Evolutionary conservation across 1,140 invertebrate genomes (phyloP).

Genomic region (Trichomalopsis sarcophagae): DNA sequence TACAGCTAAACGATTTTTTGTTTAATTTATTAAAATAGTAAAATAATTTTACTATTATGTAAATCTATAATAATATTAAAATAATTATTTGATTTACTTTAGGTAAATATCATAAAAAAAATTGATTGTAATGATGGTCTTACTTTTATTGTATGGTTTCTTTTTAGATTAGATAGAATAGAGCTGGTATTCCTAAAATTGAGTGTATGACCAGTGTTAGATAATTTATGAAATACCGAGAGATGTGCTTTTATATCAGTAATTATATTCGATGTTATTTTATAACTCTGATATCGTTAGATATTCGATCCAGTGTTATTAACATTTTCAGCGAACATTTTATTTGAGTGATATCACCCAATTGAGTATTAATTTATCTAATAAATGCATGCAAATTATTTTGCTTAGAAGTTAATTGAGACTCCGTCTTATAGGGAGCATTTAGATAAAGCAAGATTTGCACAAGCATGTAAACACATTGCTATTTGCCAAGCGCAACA

Average conservation of each 20-base stretch:
- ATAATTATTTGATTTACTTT: not conserved
- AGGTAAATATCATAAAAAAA: not conserved
- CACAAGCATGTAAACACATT: constrained; percentile 37
- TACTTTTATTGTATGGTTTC: not conserved
- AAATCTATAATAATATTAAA: too few species aligned
- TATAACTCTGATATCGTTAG: not conserved
- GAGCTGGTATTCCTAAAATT: not conserved
- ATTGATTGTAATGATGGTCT: not conserved
- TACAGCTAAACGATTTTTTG: not conserved
- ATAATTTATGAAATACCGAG: too few species aligned
- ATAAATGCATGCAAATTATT: constrained; percentile 29
- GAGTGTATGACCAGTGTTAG: too few species aligned
- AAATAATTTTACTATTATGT: too few species aligned
- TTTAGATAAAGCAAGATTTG: constrained; percentile 26
- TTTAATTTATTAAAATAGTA: not conserved
- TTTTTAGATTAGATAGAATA: not conserved
- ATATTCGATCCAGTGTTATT: not conserved
- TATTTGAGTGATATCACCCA: not conserved
- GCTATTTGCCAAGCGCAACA: constrained; percentile 37
- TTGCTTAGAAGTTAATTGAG: not conserved
- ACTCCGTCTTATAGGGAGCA: constrained; percentile 36
- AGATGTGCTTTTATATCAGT: too few species aligned
- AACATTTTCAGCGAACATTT: not conserved
- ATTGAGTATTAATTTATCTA: constrained; percentile 13
- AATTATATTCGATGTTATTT: not conserved